Evolutionary conservation across 2,797 vertebrate species (phyloP).

Genomic region (Buceros bicornis): DNA sequence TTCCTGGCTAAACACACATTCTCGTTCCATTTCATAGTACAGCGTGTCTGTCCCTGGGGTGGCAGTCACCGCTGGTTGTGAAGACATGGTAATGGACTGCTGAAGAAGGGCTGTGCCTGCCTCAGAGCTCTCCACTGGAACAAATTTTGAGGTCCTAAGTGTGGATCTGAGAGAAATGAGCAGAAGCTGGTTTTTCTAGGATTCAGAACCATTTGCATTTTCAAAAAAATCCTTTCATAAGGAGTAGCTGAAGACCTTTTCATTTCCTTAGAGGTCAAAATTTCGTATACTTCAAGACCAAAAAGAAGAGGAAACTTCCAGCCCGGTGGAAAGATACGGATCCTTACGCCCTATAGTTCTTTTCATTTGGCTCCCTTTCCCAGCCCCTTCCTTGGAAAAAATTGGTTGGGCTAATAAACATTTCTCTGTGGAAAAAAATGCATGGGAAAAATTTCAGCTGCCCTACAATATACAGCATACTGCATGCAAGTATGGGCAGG

Average conservation of each 20-base stretch:
- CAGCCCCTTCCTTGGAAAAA: neutral
- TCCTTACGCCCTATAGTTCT: fast-evolving
- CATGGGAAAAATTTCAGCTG: neutral
- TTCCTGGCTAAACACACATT: neutral
- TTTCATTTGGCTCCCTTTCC: neutral
- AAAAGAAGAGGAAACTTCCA: neutral
- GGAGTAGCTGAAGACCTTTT: neutral
- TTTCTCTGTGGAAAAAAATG: neutral
- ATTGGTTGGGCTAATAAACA: neutral
- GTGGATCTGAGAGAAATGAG: neutral
- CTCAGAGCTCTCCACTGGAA: neutral
- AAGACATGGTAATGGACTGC: neutral
- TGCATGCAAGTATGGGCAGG: neutral
- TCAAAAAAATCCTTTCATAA: neutral
- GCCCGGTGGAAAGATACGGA: neutral
- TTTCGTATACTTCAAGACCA: neutral
- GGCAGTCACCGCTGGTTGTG: neutral
- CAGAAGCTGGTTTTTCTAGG: neutral
- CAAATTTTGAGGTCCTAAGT: neutral
- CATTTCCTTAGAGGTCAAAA: neutral
- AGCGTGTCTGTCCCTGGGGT: neutral
- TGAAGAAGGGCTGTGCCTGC: neutral
- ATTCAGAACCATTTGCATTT: neutral
- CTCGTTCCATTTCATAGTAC: neutral
- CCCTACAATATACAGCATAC: neutral